A percentile compares a stretch with the other conserved stretches of the same genome.
phyloP scores from a whole-genome alignment of 1,140 invertebrate genomes.

The Sogatella furcifera region DNA sequence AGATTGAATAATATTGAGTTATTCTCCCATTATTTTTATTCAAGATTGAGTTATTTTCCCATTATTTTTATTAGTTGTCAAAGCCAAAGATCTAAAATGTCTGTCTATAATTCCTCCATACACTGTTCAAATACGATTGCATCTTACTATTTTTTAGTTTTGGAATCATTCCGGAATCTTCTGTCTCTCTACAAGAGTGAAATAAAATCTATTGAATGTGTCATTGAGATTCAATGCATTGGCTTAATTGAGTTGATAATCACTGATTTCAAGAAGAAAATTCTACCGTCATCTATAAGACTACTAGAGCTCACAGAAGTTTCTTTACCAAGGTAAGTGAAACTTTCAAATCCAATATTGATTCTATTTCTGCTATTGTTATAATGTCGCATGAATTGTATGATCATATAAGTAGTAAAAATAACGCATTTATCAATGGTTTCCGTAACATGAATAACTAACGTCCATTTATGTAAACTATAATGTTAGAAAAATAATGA shows the following conservation, averaged over 20 bases:
- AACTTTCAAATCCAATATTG: constrained; percentile 12
- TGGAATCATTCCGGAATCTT: constrained; percentile 43
- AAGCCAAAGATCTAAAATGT: constrained; percentile 8
- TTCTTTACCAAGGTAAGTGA: constrained; percentile 39
- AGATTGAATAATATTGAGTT: too few relatives aligned
- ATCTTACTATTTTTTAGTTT: constrained; percentile 28
- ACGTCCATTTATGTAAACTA: too few relatives aligned
- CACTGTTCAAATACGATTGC: too few relatives aligned
- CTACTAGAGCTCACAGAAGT: constrained; percentile 49
- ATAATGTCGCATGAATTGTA: too few relatives aligned
- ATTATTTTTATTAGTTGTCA: too few relatives aligned
- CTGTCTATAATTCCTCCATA: neutral
- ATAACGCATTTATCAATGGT: too few relatives aligned
- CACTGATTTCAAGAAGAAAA: constrained; percentile 53
- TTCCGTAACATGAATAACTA: too few relatives aligned
- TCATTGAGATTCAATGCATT: constrained; percentile 44
- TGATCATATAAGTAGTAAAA: too few relatives aligned
- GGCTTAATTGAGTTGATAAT: constrained; percentile 60
- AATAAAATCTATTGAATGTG: constrained; percentile 44
- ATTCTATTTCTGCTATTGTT: constrained; percentile 2
- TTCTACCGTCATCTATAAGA: constrained; percentile 51
- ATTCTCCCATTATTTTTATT: too few relatives aligned
- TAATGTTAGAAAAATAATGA: too few relatives aligned
- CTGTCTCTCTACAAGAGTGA: constrained; percentile 49
- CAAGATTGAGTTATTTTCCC: too few relatives aligned